Conservation (phyloP, 1,140 invertebrate genomes). For the Anoplophora glabripennis region DNA sequence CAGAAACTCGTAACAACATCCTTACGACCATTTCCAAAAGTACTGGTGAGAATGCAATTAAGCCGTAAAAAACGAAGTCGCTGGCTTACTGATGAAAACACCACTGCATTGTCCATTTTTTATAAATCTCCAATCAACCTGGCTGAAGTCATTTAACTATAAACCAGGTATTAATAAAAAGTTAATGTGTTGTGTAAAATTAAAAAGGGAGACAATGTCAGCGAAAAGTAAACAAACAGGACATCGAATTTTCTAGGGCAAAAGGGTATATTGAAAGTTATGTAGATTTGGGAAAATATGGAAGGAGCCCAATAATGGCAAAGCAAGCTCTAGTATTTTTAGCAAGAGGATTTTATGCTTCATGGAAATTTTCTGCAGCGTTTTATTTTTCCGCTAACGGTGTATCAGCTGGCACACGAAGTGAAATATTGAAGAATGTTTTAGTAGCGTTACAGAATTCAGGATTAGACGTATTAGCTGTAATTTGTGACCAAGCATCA, state of each 20-base stretch:
- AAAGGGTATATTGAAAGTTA: too few species aligned
- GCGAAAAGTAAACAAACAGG: too few species aligned
- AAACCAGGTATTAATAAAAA: too few species aligned
- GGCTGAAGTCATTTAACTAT: too few species aligned
- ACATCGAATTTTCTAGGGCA: too few species aligned
- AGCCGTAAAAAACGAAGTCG: too few species aligned
- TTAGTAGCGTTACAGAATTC: neutral
- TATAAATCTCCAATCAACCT: neutral
- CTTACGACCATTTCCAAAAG: too few species aligned
- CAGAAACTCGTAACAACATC: too few species aligned
- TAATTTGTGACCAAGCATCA: constrained; percentile 11
- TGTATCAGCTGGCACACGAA: neutral
- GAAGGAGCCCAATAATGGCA: neutral
- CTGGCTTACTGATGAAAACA: neutral
- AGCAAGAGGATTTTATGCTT: constrained; percentile 9
- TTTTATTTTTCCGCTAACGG: constrained; percentile 2
- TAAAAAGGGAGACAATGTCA: too few species aligned
- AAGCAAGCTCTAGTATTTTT: constrained; percentile 12
- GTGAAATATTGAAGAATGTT: neutral
- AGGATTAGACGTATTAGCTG: neutral
- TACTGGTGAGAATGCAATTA: too few species aligned
- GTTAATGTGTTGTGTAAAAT: too few species aligned
- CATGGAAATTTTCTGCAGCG: constrained; percentile 7
- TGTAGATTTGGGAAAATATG: neutral
- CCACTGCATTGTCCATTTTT: neutral